A percentile compares a stretch with the other conserved stretches of the same genome.
Conservation (phyloP, 2,113 vertebrate species). For the Axis porcinus region DNA sequence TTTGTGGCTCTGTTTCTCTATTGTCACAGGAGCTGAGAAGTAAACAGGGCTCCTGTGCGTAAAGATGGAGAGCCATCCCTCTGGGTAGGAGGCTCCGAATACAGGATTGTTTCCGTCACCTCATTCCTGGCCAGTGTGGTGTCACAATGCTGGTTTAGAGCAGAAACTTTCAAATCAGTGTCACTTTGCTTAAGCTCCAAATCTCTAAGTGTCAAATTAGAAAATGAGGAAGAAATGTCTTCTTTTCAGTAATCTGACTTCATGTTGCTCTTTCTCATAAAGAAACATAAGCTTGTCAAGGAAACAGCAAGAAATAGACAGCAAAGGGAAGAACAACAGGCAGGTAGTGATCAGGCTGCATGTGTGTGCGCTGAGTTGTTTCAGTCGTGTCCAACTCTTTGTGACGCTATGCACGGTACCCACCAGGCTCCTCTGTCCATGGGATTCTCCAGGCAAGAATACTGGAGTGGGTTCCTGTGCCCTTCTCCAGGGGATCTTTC, state of each 20-base stretch:
- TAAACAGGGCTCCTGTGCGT: too few species aligned
- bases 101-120: rapidly evolving
- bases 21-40: background rate
- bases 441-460: background rate
- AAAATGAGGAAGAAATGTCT: background rate
- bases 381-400: background rate
- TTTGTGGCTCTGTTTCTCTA: background rate
- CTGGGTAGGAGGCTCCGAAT: background rate
- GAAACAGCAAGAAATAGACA: background rate
- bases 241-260: background rate
- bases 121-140: background rate
- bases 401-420: background rate
- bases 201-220: background rate
- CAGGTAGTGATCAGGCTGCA: background rate
- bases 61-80: background rate
- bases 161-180: background rate
- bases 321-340: rapidly evolving
- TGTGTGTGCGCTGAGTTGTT: rapidly evolving
- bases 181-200: background rate
- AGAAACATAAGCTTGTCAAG: background rate
- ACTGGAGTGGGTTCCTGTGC: background rate
- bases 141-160: background rate
- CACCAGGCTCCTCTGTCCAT: background rate
- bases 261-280: background rate
- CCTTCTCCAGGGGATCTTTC: background rate